Conservation (phyloP, 2,797 vertebrate genomes). For the Galago senegalensis region DNA sequence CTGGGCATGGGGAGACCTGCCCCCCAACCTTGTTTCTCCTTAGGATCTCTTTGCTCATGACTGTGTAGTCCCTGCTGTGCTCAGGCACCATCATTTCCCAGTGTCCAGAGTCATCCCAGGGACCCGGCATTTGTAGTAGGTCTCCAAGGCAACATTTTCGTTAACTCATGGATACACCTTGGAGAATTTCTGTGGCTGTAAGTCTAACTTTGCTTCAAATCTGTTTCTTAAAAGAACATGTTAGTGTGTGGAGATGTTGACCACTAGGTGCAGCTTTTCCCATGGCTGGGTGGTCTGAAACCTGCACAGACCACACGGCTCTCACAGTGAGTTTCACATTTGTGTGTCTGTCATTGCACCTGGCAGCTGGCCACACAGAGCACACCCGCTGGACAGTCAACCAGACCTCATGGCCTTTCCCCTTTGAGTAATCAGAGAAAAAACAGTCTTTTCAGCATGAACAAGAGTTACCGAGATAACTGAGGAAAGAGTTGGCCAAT, state of each 20-base stretch:
- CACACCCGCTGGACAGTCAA: neutral
- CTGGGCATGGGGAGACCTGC: neutral
- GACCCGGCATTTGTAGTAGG: neutral
- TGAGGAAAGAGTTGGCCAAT: neutral
- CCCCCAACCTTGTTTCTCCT: neutral
- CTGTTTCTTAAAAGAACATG: neutral
- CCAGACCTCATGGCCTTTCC: neutral
- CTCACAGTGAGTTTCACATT: neutral
- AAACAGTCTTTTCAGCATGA: neutral
- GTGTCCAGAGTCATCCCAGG: neutral
- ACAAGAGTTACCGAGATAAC: neutral
- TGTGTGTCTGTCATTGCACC: neutral
- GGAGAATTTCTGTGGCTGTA: neutral
- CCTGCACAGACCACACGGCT: neutral
- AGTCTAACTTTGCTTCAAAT: neutral
- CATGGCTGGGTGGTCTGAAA: neutral
- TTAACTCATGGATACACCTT: neutral
- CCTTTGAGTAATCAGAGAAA: slow-evolving; percentile 11
- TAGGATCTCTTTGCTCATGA: neutral
- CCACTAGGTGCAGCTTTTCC: neutral
- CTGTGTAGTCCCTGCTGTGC: neutral
- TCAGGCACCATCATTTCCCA: neutral
- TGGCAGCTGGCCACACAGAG: neutral
- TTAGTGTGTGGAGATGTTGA: neutral
- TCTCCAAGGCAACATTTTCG: neutral